Evolutionary conservation across 2,888 invertebrate species (phyloP).

Genomic region (Cinara cedri): DNA sequence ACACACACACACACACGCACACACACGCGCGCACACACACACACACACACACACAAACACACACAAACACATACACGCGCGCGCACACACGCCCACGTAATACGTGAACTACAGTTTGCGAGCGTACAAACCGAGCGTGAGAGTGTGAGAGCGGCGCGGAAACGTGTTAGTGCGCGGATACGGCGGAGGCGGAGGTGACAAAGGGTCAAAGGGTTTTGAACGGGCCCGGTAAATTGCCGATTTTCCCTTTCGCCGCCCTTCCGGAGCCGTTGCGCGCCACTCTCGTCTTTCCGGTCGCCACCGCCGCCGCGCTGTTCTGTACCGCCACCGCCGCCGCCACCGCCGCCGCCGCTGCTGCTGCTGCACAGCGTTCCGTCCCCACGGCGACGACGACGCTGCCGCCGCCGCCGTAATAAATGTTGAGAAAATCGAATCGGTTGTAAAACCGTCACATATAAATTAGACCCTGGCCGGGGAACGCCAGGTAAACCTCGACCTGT

Average conservation of each 20-base stretch:
- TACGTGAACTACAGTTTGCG: too few relatives aligned
- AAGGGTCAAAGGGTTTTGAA: slow-evolving; percentile 21
- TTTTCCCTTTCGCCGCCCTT: neutral
- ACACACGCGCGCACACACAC: too few relatives aligned
- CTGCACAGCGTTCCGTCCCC: neutral
- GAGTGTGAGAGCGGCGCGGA: neutral
- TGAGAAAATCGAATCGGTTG: slow-evolving; percentile 50
- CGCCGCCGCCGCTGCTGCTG: neutral
- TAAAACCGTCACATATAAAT: slow-evolving; percentile 49
- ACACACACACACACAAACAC: too few relatives aligned
- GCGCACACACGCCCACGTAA: too few relatives aligned
- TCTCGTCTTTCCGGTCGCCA: too few relatives aligned
- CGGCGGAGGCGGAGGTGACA: neutral
- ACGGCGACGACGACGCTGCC: neutral
- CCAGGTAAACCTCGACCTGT: too few relatives aligned
- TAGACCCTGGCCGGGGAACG: neutral
- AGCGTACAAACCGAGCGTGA: neutral
- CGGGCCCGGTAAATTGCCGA: slow-evolving; percentile 40
- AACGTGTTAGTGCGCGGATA: neutral
- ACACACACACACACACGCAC: too few relatives aligned
- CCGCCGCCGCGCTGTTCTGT: neutral
- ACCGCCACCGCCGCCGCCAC: neutral
- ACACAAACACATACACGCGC: too few relatives aligned
- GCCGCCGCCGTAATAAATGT: slow-evolving; percentile 29
- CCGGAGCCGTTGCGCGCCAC: too few relatives aligned